These are phyloP conservation scores for Peromyscus maniculatus DNA, from an alignment of 2,113 vertebrate genomes.

Conservation along the genomic window DNA sequence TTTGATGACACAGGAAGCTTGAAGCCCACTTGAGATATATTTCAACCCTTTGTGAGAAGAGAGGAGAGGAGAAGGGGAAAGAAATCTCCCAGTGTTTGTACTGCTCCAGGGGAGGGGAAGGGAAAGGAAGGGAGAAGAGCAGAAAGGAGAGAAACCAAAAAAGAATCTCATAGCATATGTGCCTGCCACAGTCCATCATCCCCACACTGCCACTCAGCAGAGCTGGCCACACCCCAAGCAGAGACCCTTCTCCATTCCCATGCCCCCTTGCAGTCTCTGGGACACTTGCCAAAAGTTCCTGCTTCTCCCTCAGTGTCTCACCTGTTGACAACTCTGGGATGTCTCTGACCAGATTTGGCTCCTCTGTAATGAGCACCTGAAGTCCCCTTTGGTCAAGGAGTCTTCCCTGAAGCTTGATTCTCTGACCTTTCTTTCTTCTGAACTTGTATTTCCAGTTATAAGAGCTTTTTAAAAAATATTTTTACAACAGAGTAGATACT, in stretches of 20 bases:
- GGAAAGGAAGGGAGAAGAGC: neutral
- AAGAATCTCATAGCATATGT: neutral
- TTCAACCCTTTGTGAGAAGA: neutral
- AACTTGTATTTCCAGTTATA: neutral
- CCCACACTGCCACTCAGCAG: neutral
- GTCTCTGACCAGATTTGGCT: neutral
- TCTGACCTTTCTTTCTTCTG: neutral
- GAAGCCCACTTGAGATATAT: neutral
- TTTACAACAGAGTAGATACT: neutral
- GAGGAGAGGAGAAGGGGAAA: too few relatives aligned
- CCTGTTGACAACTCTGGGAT: neutral
- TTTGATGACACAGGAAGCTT: neutral
- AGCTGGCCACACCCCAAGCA: too few relatives aligned
- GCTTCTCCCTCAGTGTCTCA: neutral
- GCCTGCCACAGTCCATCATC: neutral
- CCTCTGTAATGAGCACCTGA: neutral
- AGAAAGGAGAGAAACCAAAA: neutral
- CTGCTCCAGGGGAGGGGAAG: neutral
- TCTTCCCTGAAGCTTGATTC: constrained; percentile 1
- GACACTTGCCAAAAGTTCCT: neutral
- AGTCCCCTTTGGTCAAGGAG: neutral
- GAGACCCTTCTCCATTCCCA: neutral
- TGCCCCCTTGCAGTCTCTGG: neutral
- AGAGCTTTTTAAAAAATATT: neutral
- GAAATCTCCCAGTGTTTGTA: neutral